Evolutionary conservation across 2,113 vertebrate genomes (phyloP), one percentile per base, ranked within the genome.

Genomic region (Eudyptes chrysolophus): DNA sequence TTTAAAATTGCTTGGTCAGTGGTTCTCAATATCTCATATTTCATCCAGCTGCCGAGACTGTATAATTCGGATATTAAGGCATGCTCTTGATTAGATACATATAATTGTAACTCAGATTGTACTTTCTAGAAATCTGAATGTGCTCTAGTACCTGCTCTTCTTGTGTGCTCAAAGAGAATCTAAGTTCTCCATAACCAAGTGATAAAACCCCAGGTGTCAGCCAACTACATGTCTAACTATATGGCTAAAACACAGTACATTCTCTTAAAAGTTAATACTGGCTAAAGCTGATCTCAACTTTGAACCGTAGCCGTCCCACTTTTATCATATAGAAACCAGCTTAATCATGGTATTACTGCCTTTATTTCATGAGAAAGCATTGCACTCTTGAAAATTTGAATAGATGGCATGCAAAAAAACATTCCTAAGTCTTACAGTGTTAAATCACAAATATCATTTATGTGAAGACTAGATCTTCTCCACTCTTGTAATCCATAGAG

Each of bases 1-100:
- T 97, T 97, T 96, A 92, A 96, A 97, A 82, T 42, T 84, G 90
- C 94, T 89, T 97, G 91, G 90, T 97, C 96, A 94, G 90, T 95
- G 29, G n/a, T 95, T 95, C 86, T 95, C 64, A 55, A 3, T 60
- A 71, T 68, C 60, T 92, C 65, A 49, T 92, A 84, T 87, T 92
- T 97, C 69, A 88, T 89, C 71, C 48, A 44, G 21, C 61, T 84
- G 44, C 40, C 0, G 0, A 91, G 51, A 82, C 40, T 91, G 60
- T 86, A 51, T 90, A 95, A 95, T 94, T 90, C 90, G 80, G 44
- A 44, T 75, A 72, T 52, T 71, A 95, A 89, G 80, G 82, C 5
- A 2, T 87, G 38, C 10, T 92, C 36, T 81, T 97, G 90, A 87
- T 96, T 79, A 87, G 60, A 75, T 72, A 92, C 75, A 54, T 88